Base-by-base conservation (phyloP, 2,888 invertebrate species). In the Standfussiana lucernea region DNA sequence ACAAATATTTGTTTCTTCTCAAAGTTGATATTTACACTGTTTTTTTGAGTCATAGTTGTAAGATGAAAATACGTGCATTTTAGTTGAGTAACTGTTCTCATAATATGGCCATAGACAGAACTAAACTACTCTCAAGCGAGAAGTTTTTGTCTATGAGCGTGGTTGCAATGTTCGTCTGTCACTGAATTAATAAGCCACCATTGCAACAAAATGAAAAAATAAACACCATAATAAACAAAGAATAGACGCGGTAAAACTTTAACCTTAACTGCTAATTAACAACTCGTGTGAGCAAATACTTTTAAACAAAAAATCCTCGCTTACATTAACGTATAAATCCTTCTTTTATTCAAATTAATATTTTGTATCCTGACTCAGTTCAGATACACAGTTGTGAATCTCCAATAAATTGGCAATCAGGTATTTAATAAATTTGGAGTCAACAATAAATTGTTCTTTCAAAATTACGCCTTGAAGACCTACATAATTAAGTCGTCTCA, bases 261-360 rank as follows among this genome's bases (percentile, higher is more conserved):
- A 89, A 92, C 89, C 94, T 94, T 94, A 94, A 81, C 83, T 78
- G 88, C 94, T 94, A 93, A 89, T 85, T 91, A 94, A 93, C 93
- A 93, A 92, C 88, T 88, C 86, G 78, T 91, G 87, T 91, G 91
- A 91, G 90, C 91, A 90, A 91, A 87, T 85, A 88, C 66, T 77
- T 82, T 77, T 79, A 86, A 87, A 88, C 80, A 86, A 82, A 76
- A 82, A 81, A 80, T 56, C 80, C 66, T 82, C 69, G 66, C 82
- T 75, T 85, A 86, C 53, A 72, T 75, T 77, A 80, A 84, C 65
- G 21, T 75, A 59, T 79, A 69, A 47, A 47, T 59, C 11, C 24
- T 71, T 68, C 45, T 75, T 75, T 78, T 53, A 62, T 72, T 72
- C 45, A 47, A 77, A 65, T 66, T 32, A 35, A 40, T 66, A 70